phyloP scores from a whole-genome alignment of 2,797 vertebrate genomes.

The Danionella dracula region DNA sequence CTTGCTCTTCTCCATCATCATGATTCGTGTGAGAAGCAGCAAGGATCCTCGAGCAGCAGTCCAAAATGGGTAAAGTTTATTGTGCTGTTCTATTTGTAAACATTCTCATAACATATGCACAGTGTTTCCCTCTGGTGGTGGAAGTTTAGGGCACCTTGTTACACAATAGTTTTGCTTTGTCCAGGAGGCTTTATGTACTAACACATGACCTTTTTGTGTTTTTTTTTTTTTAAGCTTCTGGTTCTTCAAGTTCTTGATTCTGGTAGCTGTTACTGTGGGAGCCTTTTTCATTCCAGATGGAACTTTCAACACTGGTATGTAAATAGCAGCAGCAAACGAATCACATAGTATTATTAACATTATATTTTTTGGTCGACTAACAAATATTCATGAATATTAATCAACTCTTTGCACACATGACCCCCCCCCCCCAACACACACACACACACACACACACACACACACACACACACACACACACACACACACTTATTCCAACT shows the following conservation, averaged over 20 bases:
- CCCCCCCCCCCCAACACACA: too few species aligned
- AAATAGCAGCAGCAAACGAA: too few species aligned
- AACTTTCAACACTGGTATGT: slow-evolving; percentile 74
- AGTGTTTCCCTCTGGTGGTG: slow-evolving; percentile 49
- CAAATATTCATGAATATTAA: too few species aligned
- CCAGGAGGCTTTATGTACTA: not conserved
- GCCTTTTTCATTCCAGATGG: slow-evolving; percentile 90
- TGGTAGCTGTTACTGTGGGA: slow-evolving; percentile 83
- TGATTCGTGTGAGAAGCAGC: slow-evolving; percentile 86
- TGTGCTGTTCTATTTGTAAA: not conserved
- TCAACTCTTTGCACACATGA: too few species aligned
- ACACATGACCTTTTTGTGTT: not conserved
- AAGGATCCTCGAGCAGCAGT: slow-evolving; percentile 76
- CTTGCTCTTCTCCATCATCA: slow-evolving; percentile 79
- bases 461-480: too few species aligned
- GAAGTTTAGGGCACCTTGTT: not conserved
- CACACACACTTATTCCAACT: too few species aligned
- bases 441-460: too few species aligned
- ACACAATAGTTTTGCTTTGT: not conserved
- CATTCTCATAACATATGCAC: not conserved
- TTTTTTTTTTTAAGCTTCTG: slow-evolving; percentile 74
- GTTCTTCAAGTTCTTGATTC: slow-evolving; percentile 89
- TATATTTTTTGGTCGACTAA: too few species aligned
- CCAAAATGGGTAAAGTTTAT: slow-evolving; percentile 80
- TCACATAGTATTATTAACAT: too few species aligned